Evolutionary conservation across 2,888 invertebrate species (phyloP).

Genomic region (Cephonodes hylas): DNA sequence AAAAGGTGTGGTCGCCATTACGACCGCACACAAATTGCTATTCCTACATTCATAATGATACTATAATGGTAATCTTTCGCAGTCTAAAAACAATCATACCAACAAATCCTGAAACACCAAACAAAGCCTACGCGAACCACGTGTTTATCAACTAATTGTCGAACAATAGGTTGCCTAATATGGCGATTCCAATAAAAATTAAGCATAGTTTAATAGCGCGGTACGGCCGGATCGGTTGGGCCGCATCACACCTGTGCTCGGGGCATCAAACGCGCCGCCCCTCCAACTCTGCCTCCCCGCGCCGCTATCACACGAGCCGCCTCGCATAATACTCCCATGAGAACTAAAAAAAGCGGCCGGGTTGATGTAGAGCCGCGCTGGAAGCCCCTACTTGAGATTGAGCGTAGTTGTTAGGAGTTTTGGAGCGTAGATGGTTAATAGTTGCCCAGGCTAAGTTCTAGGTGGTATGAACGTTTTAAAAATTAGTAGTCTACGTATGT

Average conservation of each 20-base stretch:
- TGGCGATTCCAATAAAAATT: slow-evolving; percentile 9
- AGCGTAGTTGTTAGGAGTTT: slow-evolving; percentile 12
- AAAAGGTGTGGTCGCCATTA: too few species aligned
- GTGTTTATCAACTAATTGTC: neutral
- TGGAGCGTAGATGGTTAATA: neutral
- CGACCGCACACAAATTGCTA: neutral
- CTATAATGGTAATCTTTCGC: too few species aligned
- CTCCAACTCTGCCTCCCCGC: slow-evolving; percentile 30
- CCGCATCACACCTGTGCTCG: slow-evolving; percentile 71
- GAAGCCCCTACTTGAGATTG: slow-evolving; percentile 46
- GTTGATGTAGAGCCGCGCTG: slow-evolving; percentile 32
- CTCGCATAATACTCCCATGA: slow-evolving; percentile 65
- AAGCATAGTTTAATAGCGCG: slow-evolving; percentile 12
- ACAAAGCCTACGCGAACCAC: neutral
- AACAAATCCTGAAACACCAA: neutral
- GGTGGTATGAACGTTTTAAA: too few species aligned
- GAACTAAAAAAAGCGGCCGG: slow-evolving; percentile 54
- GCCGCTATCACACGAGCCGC: slow-evolving; percentile 65
- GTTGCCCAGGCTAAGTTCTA: too few species aligned
- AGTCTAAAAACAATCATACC: neutral
- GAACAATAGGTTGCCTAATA: slow-evolving; percentile 1
- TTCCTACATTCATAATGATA: too few species aligned
- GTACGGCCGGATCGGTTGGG: slow-evolving; percentile 39
- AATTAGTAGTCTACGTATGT: too few species aligned
- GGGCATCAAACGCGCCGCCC: slow-evolving; percentile 61